Base-by-base conservation (phyloP, 2,113 vertebrate species). In the pig (Sus scrofa) region DNA sequence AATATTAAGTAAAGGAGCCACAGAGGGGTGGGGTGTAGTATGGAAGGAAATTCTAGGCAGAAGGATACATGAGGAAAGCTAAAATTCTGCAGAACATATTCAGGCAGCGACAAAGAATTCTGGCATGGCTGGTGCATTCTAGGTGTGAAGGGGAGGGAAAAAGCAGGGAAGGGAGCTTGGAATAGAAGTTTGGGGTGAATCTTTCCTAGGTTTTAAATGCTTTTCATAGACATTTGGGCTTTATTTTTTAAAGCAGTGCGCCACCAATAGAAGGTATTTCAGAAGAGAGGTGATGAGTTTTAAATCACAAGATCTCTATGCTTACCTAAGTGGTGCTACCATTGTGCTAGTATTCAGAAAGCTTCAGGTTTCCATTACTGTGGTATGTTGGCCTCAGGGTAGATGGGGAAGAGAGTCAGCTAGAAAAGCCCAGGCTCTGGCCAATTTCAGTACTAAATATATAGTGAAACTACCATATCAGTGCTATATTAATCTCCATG, bases 1-100 rank as follows among this genome's bases (percentile, higher is more conserved):
- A 44, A 84, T 67, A 65, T 70, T 67, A 89, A 78, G 10, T 22
- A 91, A 92, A 6, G 50, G 32, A 71, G 24, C 14, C 83, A 60
- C 54, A 77, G 77, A 22, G 27, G 13, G 14, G 24, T 65, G 26
- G 34, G 39, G 7, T 39, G 24, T 18, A 79, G 6, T 37, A 3
- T 74, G 37, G 60, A 86, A 81, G 13, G 44, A 18, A 77, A 89
- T 95, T 94, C 89, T n/a, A 82, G 77, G 44, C 22, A 86, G 67
- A 88, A 22, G n/a, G 7, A 75, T 85, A 65, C 9, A 81, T 18
- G 14, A 96, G 26, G 18, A 85, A 93, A 95, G 14, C 22, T 62
- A 75, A 89, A 91, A 62, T 3, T 89, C 60, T 82, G 32, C 32
- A 89, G 34, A 68, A 54, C 2, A 50, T 88, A 30, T 54, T 88